phyloP scores from a whole-genome alignment of 2,888 invertebrate species.

The Ectobius pallidus region DNA sequence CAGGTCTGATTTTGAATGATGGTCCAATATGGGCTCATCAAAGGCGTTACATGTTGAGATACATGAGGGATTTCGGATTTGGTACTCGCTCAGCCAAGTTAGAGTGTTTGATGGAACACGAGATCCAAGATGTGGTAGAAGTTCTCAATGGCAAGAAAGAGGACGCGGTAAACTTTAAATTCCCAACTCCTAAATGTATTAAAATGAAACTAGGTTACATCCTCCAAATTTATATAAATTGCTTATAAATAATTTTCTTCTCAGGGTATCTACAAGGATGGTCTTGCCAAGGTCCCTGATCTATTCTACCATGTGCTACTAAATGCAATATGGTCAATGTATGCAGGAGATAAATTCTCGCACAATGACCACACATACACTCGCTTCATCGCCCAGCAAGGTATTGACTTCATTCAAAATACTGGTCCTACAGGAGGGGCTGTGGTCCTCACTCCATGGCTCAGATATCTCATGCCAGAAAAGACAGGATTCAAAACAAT shows the following conservation, averaged over 20 bases:
- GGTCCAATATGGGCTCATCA: constrained; percentile 12
- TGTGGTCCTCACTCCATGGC: constrained; percentile 64
- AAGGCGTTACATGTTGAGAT: constrained; percentile 15
- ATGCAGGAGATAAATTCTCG: constrained; percentile 18
- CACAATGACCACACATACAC: neutral
- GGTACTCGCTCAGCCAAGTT: neutral
- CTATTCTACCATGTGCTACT: neutral
- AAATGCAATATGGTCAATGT: constrained; percentile 18
- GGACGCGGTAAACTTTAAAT: constrained; percentile 14
- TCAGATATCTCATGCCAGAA: constrained; percentile 64
- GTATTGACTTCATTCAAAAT: constrained; percentile 61
- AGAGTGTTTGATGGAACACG: constrained; percentile 1
- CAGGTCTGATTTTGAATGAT: constrained; percentile 15
- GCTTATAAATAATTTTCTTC: too few species aligned
- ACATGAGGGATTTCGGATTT: constrained; percentile 24
- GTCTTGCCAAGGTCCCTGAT: constrained; percentile 4
- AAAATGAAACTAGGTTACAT: too few species aligned
- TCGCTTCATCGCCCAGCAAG: constrained; percentile 48
- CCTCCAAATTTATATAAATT: too few species aligned
- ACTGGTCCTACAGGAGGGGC: constrained; percentile 66
- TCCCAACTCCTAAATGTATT: too few species aligned
- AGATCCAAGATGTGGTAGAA: constrained; percentile 13
- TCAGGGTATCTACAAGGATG: constrained; percentile 1
- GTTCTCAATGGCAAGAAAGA: constrained; percentile 8
- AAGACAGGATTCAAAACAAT: constrained; percentile 62